Percentiles rank a stretch among this genome's conserved stretches.
These are phyloP conservation scores for Catharus minimus DNA, from an alignment of 2,113 vertebrate species.

Conservation along the genomic window DNA sequence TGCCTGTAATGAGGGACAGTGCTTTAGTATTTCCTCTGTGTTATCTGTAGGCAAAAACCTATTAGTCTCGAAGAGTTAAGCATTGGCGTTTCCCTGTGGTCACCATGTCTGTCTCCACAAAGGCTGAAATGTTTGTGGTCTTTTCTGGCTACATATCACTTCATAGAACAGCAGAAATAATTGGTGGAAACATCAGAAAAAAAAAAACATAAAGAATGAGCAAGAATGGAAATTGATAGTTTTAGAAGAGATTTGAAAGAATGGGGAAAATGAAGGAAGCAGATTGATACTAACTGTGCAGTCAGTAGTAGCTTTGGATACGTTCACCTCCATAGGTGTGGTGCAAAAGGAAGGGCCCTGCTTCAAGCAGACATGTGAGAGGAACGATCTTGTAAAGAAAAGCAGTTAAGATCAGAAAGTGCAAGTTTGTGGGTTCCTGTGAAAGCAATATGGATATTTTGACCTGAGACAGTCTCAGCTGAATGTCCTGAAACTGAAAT, in stretches of 20 bases:
- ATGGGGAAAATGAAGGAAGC: not conserved
- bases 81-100: not conserved
- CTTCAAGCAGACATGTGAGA: not conserved
- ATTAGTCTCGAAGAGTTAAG: not conserved
- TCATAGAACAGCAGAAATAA: not conserved
- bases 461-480: not conserved
- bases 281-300: not conserved
- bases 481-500: not conserved
- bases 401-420: not conserved
- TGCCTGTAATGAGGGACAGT: not conserved
- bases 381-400: not conserved
- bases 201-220: not conserved
- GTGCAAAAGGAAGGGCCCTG: not conserved
- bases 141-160: not conserved
- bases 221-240: not conserved
- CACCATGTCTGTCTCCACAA: not conserved
- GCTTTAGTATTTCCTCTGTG: not conserved
- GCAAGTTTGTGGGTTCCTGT: not conserved
- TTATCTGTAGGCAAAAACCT: not conserved
- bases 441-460: not conserved
- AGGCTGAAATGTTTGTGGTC: not conserved
- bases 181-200: not conserved
- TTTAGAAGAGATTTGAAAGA: not conserved
- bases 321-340: not conserved
- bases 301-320: not conserved